A percentile compares a stretch with the other conserved stretches of the same genome.
Evolutionary conservation across 2,888 invertebrate species (phyloP).

Genomic region (Harpagoxenus sublaevis): DNA sequence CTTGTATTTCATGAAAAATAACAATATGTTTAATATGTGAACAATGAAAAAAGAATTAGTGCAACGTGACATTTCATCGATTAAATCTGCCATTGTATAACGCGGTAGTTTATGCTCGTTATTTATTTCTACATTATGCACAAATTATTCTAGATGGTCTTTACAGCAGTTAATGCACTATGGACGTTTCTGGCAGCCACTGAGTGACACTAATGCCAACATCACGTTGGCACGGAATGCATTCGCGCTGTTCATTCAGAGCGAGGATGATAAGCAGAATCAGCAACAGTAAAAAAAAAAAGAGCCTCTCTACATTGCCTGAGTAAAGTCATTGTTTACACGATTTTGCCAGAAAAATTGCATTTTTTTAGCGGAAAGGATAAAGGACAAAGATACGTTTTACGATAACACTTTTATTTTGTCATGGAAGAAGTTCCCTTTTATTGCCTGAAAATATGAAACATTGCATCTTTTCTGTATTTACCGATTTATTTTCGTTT

Average conservation of each 20-base stretch:
- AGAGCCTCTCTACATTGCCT: background rate
- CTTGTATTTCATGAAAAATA: background rate
- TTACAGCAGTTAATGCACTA: slow-evolving; percentile 69
- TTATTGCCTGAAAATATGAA: background rate
- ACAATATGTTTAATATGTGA: background rate
- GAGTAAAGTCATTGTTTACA: slow-evolving; percentile 6
- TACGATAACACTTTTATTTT: slow-evolving; percentile 23
- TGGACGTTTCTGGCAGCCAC: slow-evolving; percentile 70
- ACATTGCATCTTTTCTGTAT: background rate
- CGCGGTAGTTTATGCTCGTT: slow-evolving; percentile 53
- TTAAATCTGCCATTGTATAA: slow-evolving; percentile 15
- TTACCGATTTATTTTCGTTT: slow-evolving; percentile 23
- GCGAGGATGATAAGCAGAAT: slow-evolving; percentile 33
- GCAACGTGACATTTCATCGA: background rate
- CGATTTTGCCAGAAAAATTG: background rate
- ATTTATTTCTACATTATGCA: slow-evolving; percentile 69
- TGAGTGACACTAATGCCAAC: slow-evolving; percentile 61
- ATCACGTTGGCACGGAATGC: slow-evolving; percentile 44
- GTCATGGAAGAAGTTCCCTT: background rate
- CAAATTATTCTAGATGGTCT: slow-evolving; percentile 68
- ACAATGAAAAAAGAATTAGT: background rate
- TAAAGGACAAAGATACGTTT: background rate
- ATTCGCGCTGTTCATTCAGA: slow-evolving; percentile 68
- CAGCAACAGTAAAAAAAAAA: background rate
- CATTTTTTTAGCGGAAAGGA: background rate